phyloP scores from a whole-genome alignment of 2,888 invertebrate species.

The Pollenia angustigena region DNA sequence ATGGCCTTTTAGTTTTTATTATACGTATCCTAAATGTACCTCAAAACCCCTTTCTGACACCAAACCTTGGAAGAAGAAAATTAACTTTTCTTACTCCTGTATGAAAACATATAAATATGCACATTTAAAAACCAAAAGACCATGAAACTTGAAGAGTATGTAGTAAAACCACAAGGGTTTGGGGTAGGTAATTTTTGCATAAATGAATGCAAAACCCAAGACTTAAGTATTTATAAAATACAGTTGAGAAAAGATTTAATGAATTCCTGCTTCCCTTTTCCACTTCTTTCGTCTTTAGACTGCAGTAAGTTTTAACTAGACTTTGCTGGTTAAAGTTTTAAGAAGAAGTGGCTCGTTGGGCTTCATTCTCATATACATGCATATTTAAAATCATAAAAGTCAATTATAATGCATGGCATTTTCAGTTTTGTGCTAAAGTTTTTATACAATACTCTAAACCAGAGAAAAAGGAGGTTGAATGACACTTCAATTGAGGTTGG shows the following conservation, averaged over 20 bases:
- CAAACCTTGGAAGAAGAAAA: slow-evolving; percentile 13
- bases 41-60: slow-evolving; percentile 36
- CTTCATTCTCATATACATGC: neutral
- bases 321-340: too few species aligned
- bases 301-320: too few species aligned
- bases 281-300: too few species aligned
- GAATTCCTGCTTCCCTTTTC: neutral
- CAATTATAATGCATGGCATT: slow-evolving; percentile 30
- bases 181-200: slow-evolving; percentile 19
- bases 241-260: slow-evolving; percentile 56
- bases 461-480: neutral
- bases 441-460: neutral
- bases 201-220: slow-evolving; percentile 33
- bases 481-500: neutral
- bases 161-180: slow-evolving; percentile 34
- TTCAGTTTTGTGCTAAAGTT: neutral
- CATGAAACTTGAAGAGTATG: slow-evolving; percentile 36
- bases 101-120: slow-evolving; percentile 38
- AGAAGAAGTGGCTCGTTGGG: neutral
- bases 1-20: slow-evolving; percentile 10
- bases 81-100: slow-evolving; percentile 15
- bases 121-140: slow-evolving; percentile 42
- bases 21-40: neutral
- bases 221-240: slow-evolving; percentile 47
- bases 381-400: slow-evolving; percentile 36